Percentiles rank a stretch among this genome's conserved stretches.
Conservation (phyloP, 2,113 vertebrate genomes). For the Ornithorhynchus anatinus region DNA sequence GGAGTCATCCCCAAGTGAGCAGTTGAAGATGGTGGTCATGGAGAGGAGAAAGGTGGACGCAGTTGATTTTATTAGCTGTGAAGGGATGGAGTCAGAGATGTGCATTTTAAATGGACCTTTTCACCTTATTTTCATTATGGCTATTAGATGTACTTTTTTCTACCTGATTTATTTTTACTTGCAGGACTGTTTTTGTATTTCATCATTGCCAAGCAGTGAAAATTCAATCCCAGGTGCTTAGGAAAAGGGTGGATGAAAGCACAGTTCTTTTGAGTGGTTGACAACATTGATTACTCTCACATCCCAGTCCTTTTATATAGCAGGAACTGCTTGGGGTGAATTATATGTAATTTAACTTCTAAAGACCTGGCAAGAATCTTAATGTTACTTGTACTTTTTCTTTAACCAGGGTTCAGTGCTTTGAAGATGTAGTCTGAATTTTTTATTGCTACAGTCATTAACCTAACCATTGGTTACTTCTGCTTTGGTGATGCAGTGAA, state of each 20-base stretch:
- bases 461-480: too few species aligned
- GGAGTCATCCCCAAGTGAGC: neutral
- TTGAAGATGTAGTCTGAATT: too few species aligned
- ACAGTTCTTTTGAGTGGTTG: neutral
- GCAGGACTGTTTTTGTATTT: neutral
- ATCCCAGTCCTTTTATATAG: slow-evolving; percentile 1
- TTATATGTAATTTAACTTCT: neutral
- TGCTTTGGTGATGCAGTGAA: too few species aligned
- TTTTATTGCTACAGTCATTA: too few species aligned
- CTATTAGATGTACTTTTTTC: neutral
- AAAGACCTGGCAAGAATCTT: neutral
- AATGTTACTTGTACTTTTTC: neutral
- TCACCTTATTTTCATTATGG: neutral
- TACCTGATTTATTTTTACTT: neutral
- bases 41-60: neutral
- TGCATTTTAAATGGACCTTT: neutral
- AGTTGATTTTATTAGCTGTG: neutral
- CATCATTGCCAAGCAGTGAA: neutral
- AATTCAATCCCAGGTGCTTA: neutral
- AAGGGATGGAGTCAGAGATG: too few species aligned
- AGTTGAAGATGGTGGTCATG: too few species aligned
- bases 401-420: too few species aligned
- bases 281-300: neutral
- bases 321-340: neutral
- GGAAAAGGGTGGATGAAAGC: neutral